Base-by-base conservation (phyloP, 2,113 vertebrate genomes). In the Fukomys damarensis region DNA sequence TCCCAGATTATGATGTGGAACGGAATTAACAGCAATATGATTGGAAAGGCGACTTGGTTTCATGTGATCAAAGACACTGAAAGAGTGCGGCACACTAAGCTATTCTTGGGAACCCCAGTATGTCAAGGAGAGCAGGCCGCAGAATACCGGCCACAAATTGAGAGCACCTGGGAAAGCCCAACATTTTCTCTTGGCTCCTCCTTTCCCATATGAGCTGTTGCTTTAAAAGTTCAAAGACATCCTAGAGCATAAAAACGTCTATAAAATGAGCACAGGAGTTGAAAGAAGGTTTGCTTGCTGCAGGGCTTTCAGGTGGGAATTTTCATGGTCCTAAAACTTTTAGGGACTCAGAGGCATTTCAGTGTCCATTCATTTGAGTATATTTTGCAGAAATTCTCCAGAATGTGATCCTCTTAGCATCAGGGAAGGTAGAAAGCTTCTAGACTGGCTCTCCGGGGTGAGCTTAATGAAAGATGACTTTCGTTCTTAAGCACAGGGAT, bases 191-290 rank as follows among this genome's bases (percentile, higher is more conserved):
- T 49, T 43, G 19, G 43, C n/a, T 66, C 41, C 16, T 68, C 66
- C 65, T 13, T 46, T 88, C 52, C 70, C 0, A 0, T 2, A 6
- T 0, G 1, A 66, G 61, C 49, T 61, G 32, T 85, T 19, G 19
- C 82, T 87, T 95, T 86, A 28, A 83, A 96, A 81, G 79, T 30
- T 66, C 59, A 91, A 96, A 95, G 68, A 59, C 59, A 26, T 13
- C 9, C 28, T 26, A 28, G 61, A 38, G n/a, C 26, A 11, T 66
- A 92, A 66, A 91, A 52, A 90, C 38, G 72, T 80, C 93, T 82
- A 12, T 66, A 16, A 85, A 88, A 43, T 1, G 41, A 90, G 38
- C 80, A 72, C 3, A 30, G 19, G n/a, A 24, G 4, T 35, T 58
- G 79, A 65, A 87, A 84, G 59, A 77, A 43, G 43, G 8, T 76